Evolutionary conservation across 2,797 vertebrate species (phyloP).

Genomic region (Sebastes vulpes): DNA sequence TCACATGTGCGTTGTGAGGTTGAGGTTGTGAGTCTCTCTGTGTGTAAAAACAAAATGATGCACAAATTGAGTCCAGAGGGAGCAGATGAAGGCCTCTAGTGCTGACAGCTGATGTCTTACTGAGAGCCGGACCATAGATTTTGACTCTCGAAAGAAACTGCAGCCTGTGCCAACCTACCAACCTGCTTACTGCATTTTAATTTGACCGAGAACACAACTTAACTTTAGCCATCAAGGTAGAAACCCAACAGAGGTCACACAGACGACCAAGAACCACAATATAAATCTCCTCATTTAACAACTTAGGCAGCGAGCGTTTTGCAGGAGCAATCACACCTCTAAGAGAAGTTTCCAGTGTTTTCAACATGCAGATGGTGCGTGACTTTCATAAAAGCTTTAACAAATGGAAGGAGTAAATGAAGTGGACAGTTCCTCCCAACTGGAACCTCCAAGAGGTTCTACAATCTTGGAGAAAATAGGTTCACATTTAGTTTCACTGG

Average conservation of each 20-base stretch:
- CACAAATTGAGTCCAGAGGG: constrained; percentile 40
- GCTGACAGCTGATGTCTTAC: constrained; percentile 35
- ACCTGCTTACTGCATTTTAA: neutral
- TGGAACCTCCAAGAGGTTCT: constrained; percentile 70
- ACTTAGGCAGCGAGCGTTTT: constrained; percentile 12
- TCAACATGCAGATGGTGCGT: constrained; percentile 71
- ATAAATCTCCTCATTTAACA: constrained; percentile 41
- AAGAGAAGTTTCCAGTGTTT: constrained; percentile 50
- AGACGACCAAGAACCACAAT: neutral
- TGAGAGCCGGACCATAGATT: neutral
- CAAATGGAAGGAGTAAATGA: constrained; percentile 77
- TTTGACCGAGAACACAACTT: neutral
- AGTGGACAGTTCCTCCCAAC: constrained; percentile 73
- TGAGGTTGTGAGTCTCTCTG: neutral
- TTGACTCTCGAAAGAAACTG: neutral
- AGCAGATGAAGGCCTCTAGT: constrained; percentile 34
- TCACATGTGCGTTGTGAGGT: neutral
- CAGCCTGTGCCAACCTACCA: neutral
- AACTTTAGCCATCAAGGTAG: neutral
- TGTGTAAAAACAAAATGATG: constrained; percentile 27
- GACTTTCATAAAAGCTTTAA: constrained; percentile 72
- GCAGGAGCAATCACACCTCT: constrained; percentile 23
- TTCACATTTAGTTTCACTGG: constrained; percentile 65
- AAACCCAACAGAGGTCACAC: constrained; percentile 31
- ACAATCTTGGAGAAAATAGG: constrained; percentile 69